Conservation (phyloP, 2,113 vertebrate species). For the Lophius piscatorius region DNA sequence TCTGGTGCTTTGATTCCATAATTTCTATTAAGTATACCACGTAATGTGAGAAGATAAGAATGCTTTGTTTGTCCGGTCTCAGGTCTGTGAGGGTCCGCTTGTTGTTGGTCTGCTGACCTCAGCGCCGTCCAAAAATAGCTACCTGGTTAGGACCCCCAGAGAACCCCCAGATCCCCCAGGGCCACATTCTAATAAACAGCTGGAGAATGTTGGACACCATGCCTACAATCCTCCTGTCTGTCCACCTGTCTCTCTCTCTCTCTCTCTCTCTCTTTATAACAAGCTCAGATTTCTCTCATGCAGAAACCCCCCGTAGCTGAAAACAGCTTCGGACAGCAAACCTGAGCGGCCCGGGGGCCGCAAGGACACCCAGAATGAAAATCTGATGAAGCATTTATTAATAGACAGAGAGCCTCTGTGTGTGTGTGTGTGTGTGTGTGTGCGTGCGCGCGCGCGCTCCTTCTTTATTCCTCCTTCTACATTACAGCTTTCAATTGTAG, state of each 20-base stretch:
- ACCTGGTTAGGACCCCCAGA: conserved; percentile 41
- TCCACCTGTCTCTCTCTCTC: conserved; percentile 13
- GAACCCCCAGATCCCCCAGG: too few relatives aligned
- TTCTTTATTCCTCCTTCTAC: neutral
- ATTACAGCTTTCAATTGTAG: conserved; percentile 35
- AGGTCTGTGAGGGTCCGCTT: conserved; percentile 18
- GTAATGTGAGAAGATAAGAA: too few relatives aligned
- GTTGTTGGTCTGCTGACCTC: conserved; percentile 59
- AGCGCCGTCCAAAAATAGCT: conserved; percentile 64
- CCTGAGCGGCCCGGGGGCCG: conserved; percentile 45
- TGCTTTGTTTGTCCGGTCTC: neutral
- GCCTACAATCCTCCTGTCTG: conserved; percentile 20
- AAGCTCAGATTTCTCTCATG: conserved; percentile 66
- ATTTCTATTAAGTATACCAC: too few relatives aligned
- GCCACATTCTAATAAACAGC: conserved; percentile 64
- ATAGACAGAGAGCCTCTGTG: conserved; percentile 45
- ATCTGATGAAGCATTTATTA: conserved; percentile 59
- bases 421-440: too few relatives aligned
- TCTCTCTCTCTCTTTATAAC: conserved; percentile 47
- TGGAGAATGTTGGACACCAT: conserved; percentile 48
- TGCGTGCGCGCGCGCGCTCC: too few relatives aligned
- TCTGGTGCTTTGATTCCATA: too few relatives aligned
- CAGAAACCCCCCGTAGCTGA: conserved; percentile 55
- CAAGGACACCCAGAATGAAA: conserved; percentile 62
- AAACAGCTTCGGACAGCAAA: conserved; percentile 70